Evolutionary conservation across 37 sponge, comb jelly and placozoan genomes (phyloP).

Genomic region (Haliclona indistincta): DNA sequence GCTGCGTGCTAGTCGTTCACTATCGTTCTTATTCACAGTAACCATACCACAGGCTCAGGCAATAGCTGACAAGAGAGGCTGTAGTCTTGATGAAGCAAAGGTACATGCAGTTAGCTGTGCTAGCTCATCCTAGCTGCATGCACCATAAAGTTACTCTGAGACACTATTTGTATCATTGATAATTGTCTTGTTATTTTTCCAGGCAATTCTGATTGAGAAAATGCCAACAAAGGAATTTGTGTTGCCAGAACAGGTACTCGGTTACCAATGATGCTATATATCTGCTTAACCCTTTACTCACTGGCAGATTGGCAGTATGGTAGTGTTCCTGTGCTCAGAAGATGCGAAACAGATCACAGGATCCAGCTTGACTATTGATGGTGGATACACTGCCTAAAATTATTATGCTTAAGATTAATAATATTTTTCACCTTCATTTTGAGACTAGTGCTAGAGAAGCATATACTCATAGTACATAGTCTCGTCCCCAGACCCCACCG

Average conservation of each 20-base stretch:
- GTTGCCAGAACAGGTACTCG: constrained; percentile 45
- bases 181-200: neutral
- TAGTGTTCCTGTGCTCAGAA: constrained; percentile 49
- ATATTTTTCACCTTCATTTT: too few relatives aligned
- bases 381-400: constrained; percentile 70
- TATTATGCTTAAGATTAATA: too few relatives aligned
- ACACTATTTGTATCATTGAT: neutral
- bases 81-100: constrained; percentile 52
- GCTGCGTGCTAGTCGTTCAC: too few relatives aligned
- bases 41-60: constrained; percentile 38
- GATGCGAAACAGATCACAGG: constrained; percentile 66
- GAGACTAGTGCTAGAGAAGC: too few relatives aligned
- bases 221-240: constrained; percentile 50
- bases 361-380: constrained; percentile 58
- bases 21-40: constrained; percentile 16
- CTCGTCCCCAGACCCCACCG: too few relatives aligned
- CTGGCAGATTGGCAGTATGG: constrained; percentile 43
- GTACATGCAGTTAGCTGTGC: neutral
- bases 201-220: constrained; percentile 22
- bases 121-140: too few relatives aligned
- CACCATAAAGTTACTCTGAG: too few relatives aligned
- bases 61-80: constrained; percentile 39
- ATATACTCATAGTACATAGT: too few relatives aligned
- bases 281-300: neutral
- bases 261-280: neutral